These are phyloP conservation scores for Melitaea athalia DNA, from an alignment of 2,888 invertebrate species.

Conservation along the genomic window DNA sequence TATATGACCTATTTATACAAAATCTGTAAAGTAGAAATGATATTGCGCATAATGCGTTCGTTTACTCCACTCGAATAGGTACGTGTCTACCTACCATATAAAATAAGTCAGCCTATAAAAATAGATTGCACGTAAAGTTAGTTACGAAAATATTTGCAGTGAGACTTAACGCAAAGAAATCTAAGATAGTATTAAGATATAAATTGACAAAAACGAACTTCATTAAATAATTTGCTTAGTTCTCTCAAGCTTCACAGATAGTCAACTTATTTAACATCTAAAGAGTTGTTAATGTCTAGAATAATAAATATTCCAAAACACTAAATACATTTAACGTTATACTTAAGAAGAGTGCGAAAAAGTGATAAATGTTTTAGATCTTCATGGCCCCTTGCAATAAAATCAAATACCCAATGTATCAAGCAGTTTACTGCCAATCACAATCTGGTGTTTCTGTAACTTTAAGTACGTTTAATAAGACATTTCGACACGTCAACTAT, in stretches of 20 bases:
- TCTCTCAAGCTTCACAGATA: conserved; percentile 32
- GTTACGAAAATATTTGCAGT: conserved; percentile 69
- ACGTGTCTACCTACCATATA: conserved; percentile 47
- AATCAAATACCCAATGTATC: conserved; percentile 56
- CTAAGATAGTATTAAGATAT: conserved; percentile 24
- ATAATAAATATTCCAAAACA: conserved; percentile 37
- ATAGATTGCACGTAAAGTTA: conserved; percentile 75
- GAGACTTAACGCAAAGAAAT: conserved; percentile 47
- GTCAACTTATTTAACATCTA: conserved; percentile 28
- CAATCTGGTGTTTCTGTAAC: conserved; percentile 48
- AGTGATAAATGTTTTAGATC: conserved; percentile 46
- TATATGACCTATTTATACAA: conserved; percentile 77
- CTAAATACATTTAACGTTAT: conserved; percentile 34
- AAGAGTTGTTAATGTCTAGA: conserved; percentile 32
- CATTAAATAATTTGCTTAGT: conserved; percentile 26
- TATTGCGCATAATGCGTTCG: conserved; percentile 61
- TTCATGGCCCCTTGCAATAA: conserved; percentile 73
- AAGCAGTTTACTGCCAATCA: conserved; percentile 58
- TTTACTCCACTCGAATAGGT: conserved; percentile 47
- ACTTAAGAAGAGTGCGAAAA: conserved; percentile 44
- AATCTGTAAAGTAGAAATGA: conserved; percentile 75
- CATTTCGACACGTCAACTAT: conserved; percentile 44
- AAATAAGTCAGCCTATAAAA: conserved; percentile 74
- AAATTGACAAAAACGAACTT: conserved; percentile 24
- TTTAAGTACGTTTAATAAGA: conserved; percentile 68